A percentile compares a stretch with the other conserved stretches of the same genome.
phyloP scores from a whole-genome alignment of 2,113 vertebrate genomes.

The Platichthys flesus region DNA sequence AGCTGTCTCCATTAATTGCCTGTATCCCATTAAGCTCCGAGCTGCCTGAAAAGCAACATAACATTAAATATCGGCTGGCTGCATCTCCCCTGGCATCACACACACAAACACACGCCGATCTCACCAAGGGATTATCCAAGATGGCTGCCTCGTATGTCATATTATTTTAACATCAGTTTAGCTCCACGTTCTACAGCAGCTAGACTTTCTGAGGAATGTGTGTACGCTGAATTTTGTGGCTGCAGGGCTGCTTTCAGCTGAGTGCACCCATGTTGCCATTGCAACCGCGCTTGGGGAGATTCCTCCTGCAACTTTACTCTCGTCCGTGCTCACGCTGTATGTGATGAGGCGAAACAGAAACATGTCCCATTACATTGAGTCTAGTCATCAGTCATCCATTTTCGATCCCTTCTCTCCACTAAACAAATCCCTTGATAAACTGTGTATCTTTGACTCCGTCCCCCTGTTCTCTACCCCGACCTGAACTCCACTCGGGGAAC shows the following conservation, averaged over 20 bases:
- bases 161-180: neutral
- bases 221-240: neutral
- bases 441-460: neutral
- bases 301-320: no score
- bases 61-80: slow-evolving; percentile 16
- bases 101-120: neutral
- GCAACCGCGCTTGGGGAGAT: no score
- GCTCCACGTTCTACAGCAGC: neutral
- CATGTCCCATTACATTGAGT: neutral
- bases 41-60: slow-evolving; percentile 6
- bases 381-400: slow-evolving; percentile 6
- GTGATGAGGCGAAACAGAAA: neutral
- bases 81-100: neutral
- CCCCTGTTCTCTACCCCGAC: neutral
- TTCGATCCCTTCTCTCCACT: slow-evolving; percentile 3
- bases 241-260: neutral
- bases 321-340: neutral
- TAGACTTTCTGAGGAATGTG: no score
- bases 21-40: neutral
- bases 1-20: neutral
- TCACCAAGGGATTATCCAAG: slow-evolving; percentile 18
- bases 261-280: no score
- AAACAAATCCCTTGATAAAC: neutral
- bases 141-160: neutral
- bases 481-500: neutral